Conservation (phyloP, 2,888 invertebrate genomes). For the Cepaea hortensis region DNA sequence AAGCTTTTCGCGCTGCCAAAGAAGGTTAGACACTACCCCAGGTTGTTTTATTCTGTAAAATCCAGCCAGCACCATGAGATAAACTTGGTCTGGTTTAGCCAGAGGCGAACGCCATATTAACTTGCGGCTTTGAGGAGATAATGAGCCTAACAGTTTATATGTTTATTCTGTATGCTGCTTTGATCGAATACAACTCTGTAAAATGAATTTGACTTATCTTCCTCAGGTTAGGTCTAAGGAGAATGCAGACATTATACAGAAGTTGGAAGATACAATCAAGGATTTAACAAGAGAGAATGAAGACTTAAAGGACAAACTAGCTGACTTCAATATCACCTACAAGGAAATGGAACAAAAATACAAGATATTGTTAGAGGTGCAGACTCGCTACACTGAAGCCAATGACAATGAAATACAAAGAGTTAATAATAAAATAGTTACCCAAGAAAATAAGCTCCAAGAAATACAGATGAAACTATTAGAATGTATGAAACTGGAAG, state of each 20-base stretch:
- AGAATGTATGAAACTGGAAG: no score
- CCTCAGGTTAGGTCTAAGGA: conserved; percentile 10
- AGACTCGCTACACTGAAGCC: conserved; percentile 65
- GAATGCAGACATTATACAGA: conserved; percentile 46
- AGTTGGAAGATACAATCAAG: conserved; percentile 56
- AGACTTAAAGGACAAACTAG: conserved; percentile 57
- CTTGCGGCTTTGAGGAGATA: no score
- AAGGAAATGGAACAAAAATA: conserved; percentile 58
- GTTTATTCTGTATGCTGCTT: no score
- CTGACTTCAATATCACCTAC: conserved; percentile 54
- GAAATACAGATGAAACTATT: conserved; percentile 49
- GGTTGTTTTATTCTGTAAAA: no score
- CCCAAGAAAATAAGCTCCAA: conserved; percentile 38
- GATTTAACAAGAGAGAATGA: conserved; percentile 54
- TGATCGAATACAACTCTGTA: no score
- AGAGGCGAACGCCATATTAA: no score
- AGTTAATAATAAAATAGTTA: conserved; percentile 54
- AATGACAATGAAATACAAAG: conserved; percentile 64
- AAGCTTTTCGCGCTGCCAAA: no score
- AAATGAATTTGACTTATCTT: neutral
- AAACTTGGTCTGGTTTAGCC: no score
- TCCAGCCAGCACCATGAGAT: no score
- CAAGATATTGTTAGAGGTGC: conserved; percentile 59
- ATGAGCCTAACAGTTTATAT: no score
- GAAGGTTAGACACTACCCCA: no score